These are phyloP conservation scores for Pocillopora damicornis DNA, from an alignment of 64 coral and sea anemone species.

Conservation along the genomic window DNA sequence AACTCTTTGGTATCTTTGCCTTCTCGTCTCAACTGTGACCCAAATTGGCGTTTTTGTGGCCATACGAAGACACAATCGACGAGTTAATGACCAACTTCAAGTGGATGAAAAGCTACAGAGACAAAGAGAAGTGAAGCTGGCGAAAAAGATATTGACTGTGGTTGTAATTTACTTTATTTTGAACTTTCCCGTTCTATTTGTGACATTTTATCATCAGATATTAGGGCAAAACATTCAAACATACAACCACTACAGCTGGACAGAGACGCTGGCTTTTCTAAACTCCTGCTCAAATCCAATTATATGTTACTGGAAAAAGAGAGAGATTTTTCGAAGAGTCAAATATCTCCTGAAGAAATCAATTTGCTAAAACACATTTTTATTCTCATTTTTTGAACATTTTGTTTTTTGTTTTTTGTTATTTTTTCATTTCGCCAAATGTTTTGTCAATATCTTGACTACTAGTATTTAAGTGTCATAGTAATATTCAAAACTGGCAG, in stretches of 20 bases:
- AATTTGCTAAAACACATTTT: too few species aligned
- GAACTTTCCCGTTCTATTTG: slow-evolving; percentile 47
- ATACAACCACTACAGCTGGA: slow-evolving; percentile 69
- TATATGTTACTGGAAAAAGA: slow-evolving; percentile 67
- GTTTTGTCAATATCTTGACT: too few species aligned
- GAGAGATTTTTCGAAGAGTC: slow-evolving; percentile 15
- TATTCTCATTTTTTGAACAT: too few species aligned
- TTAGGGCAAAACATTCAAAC: slow-evolving; percentile 9
- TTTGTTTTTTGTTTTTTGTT: too few species aligned
- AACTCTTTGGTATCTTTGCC: slow-evolving; percentile 35
- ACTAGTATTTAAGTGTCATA: too few species aligned
- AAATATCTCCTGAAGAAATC: neutral
- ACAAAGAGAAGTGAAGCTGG: slow-evolving; percentile 1
- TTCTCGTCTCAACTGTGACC: neutral
- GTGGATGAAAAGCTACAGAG: neutral
- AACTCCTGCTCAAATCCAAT: slow-evolving; percentile 69
- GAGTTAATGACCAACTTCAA: slow-evolving; percentile 3
- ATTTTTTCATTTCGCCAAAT: too few species aligned
- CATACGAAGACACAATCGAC: neutral
- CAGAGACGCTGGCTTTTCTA: slow-evolving; percentile 65
- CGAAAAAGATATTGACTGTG: slow-evolving; percentile 23
- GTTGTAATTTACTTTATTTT: slow-evolving; percentile 41
- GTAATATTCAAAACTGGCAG: too few species aligned
- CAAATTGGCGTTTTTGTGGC: neutral
- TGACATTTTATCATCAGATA: slow-evolving; percentile 61